phyloP scores from a whole-genome alignment of 2,888 invertebrate species.

The Pachydiplax longipennis region DNA sequence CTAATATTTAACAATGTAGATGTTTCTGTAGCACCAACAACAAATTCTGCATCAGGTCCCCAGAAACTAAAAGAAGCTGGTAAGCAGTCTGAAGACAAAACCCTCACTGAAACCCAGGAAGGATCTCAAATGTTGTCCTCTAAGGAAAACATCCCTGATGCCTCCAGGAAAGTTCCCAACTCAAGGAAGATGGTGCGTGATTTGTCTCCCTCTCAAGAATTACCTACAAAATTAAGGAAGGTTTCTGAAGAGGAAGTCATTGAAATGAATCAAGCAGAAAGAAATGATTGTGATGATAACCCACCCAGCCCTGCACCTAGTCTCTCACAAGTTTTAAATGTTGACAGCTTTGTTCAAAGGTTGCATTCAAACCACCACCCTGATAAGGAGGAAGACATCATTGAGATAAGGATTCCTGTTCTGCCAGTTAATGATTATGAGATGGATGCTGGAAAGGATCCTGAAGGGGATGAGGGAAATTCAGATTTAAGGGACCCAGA shows the following conservation, averaged over 20 bases:
- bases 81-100: not conserved
- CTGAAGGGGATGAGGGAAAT: not conserved
- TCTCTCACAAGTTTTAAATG: not conserved
- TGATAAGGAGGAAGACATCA: not conserved
- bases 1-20: constrained; percentile 49
- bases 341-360: not conserved
- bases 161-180: not conserved
- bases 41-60: not conserved
- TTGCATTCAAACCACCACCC: not conserved
- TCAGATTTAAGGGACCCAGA: not conserved
- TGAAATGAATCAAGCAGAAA: not conserved
- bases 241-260: not conserved
- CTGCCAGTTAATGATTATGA: not conserved
- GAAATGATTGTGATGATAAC: not conserved
- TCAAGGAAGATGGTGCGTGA: not conserved
- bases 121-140: not conserved
- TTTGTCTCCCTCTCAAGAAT: not conserved
- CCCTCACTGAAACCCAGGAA: not conserved
- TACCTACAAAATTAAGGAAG: not conserved
- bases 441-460: not conserved
- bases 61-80: not conserved
- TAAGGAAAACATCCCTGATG: not conserved
- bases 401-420: not conserved
- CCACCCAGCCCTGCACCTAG: not conserved
- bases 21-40: not conserved